Base-by-base conservation (phyloP, 2,888 invertebrate species). In the Hymenopus coronatus region DNA sequence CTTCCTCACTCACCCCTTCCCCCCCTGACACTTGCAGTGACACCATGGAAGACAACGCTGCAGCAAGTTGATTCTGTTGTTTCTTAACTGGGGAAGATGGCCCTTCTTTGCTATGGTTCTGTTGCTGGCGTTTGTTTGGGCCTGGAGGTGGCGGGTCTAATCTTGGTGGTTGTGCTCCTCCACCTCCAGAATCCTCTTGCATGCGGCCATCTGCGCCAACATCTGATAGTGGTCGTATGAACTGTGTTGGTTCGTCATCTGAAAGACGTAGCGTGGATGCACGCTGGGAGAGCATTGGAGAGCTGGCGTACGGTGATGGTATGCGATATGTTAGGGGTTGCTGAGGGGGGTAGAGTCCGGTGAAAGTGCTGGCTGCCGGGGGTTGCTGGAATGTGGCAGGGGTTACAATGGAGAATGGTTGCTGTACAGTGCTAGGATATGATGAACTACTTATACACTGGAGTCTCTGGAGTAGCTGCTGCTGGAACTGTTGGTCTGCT, bases 191-290 rank as follows among this genome's bases (percentile, higher is more conserved):
- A 90, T 95, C 93, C 30, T 96, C 94, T 83, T 95, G 93, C 0
- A 96, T 96, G 46, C 95, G 95, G 15, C 94, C 93, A 28, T 95
- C 95, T 0, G 95, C 95, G 0, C 95, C 95, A 90, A 95, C 95
- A 91, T 96, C 96, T 9, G 96, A 95, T 83, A 96, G 92, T 0
- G 96, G 96, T 93, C 96, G 96, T 90, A 96, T 96, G 91, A 96
- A 96, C 27, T 95, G 95, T n/a, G 91, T 90, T 89, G 87, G 92
- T 91, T 89, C 90, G 33, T 92, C 90, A 92, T 92, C n/a, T 92
- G 92, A 12, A 3, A 15, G 28, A 6, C 81, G 86, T 27, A 81
- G 28, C 3, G 81, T 15, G 4, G 28, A 9, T 27, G 28, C 54
- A 20, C 88, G 54, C 54, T 89, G 90, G 28, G 89, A 30, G 91